Evolutionary conservation across 1,140 invertebrate species (phyloP), one percentile per base, ranked within the genome.

Genomic region (Augochlora pura): DNA sequence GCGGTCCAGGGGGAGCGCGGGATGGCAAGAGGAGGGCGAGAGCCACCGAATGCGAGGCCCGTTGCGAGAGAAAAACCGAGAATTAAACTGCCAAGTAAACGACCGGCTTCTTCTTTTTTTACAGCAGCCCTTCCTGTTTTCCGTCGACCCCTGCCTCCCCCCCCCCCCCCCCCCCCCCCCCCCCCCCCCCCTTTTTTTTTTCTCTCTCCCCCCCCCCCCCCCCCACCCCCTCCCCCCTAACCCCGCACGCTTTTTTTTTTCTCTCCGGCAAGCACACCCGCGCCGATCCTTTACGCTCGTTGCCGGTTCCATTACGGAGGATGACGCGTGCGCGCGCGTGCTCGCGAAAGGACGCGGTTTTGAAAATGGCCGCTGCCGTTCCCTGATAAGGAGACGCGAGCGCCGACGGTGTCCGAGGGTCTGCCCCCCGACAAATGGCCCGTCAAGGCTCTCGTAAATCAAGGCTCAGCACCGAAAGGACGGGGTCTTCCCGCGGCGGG

Each of bases 371-470:
- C 89, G 88, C 89, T 78, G 86, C 77, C 76, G 81, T 9, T n/a
- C 64, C 62, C 85, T 87, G 92, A 93, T 93, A 93, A 93, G 91
- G 75, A 80, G 70, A 63, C 65, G 42, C 42, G 42, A 10, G 42
- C 78, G 70, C 77, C 77, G 83, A n/a, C 72, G 84, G 79, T 91
- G 91, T 90, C 91, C 91, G 85, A 90, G 88, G 87, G 89, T 80
- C 84, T 86, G 21, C 21, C 67, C 84, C 85, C 66, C 89, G 91
- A 92, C 92, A 92, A 93, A 93, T 93, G 90, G 88, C 91, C 91
- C 91, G 92, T 93, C 92, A 92, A 81, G 87, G 88, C 86, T 89
- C 88, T 90, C 92, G 91, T 93, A 93, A 93, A 93, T 93, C 91
- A 93, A 90, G 85, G 77, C 79, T 84, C 83, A 80, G 64, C 49